These are phyloP conservation scores for Heterotis niloticus DNA, from an alignment of 2,113 vertebrate genomes.

Conservation along the genomic window DNA sequence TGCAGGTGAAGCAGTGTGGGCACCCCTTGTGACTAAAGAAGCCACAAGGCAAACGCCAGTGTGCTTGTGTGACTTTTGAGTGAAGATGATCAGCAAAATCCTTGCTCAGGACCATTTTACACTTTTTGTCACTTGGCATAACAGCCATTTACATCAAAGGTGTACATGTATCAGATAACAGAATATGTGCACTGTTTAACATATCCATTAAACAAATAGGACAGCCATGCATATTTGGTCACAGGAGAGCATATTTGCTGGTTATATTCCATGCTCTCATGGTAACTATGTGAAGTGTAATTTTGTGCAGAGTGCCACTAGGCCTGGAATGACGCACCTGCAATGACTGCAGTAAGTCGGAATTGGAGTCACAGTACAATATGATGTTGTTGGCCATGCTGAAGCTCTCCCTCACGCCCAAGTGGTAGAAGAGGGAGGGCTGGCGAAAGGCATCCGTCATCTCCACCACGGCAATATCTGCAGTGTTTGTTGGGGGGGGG, in stretches of 20 bases:
- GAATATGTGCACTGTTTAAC: too few relatives aligned
- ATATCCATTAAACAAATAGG: too few relatives aligned
- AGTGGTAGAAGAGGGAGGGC: conserved; percentile 93
- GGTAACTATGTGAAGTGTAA: not conserved
- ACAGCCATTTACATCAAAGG: not conserved
- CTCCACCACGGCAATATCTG: conserved; percentile 95
- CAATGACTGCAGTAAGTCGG: conserved; percentile 85
- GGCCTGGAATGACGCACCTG: conserved; percentile 68
- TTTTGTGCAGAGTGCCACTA: not conserved
- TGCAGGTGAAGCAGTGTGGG: not conserved
- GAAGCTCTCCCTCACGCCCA: conserved; percentile 96
- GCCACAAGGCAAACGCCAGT: not conserved
- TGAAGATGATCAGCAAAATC: not conserved
- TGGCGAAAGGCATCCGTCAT: conserved; percentile 98
- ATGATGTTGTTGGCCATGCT: conserved; percentile 99
- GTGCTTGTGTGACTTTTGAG: not conserved
- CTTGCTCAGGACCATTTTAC: not conserved
- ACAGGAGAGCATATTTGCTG: too few relatives aligned
- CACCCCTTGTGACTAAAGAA: not conserved
- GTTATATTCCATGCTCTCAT: not conserved
- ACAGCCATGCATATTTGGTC: too few relatives aligned
- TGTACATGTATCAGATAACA: not conserved
- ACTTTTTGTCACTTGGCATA: not conserved
- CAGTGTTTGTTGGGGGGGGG: conserved; percentile 11
- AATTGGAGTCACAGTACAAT: conserved; percentile 91